Evolutionary conservation across 2,797 vertebrate species (phyloP), one percentile per base, ranked within the genome.

Genomic region (Lagocephalus sceleratus): DNA sequence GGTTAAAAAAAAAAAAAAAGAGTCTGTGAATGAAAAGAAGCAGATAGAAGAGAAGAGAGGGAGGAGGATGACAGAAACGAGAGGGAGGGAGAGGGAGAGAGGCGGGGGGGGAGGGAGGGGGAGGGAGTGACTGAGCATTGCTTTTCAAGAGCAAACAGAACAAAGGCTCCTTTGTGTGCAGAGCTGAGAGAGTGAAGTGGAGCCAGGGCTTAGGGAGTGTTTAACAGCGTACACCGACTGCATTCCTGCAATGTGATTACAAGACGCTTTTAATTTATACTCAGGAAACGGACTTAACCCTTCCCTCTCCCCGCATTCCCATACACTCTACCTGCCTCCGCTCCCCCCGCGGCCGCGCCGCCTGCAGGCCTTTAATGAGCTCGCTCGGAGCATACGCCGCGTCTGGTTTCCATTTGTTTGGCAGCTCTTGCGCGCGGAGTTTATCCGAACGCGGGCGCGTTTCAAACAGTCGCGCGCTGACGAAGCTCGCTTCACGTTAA

Each of bases 171-270:
- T 92, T 92, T 92, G 91, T 92, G 88, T 74, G 73, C 73, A 83
- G 85, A 60, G 87, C 89, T 89, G 89, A 85, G 89, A 89, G 89
- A 85, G 83, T 85, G 91, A 87, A 90, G 85, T 86, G 75, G 81
- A 90, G 86, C 88, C 88, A 89, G 86, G 78, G 83, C 84, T 90
- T 87, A 86, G 90, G 89, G 91, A 92, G 91, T 90, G 90, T 89
- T 91, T 89, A 90, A 89, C 87, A 88, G 83, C 87, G 90, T 86
- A 86, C 88, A 91, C 90, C 77, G 87, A 91, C 90, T 89, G 86
- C 91, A 92, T 92, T 92, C 91, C 89, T 90, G 84, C 87, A 83
- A 79, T 89, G 86, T 87, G 89, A 92, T 92, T 91, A 91, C 88
- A 90, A 89, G 89, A 91, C 83, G 79, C 83, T 88, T 91, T 91